Conservation (phyloP, 2,888 invertebrate genomes). For the Andrena trimmerana region DNA sequence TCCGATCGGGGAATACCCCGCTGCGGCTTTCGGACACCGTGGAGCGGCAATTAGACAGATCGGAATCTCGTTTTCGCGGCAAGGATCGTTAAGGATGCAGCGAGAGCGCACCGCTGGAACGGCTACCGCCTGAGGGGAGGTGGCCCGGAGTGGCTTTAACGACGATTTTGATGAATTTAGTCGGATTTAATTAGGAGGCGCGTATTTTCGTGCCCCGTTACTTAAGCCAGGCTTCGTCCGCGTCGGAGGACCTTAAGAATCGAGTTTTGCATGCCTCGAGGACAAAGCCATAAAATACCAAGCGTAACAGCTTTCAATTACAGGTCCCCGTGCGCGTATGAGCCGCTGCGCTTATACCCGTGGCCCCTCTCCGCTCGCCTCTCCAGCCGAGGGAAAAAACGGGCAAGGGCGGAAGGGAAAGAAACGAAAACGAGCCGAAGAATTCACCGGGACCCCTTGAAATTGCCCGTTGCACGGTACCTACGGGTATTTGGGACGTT, state of each 20-base stretch:
- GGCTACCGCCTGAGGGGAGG: constrained; percentile 52
- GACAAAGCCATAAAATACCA: constrained; percentile 82
- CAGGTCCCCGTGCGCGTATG: constrained; percentile 75
- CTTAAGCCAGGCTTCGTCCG: constrained; percentile 57
- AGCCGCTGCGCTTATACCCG: constrained; percentile 51
- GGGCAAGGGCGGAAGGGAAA: constrained; percentile 14
- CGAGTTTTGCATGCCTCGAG: constrained; percentile 81
- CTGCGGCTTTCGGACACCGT: constrained; percentile 58
- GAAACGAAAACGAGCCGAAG: constrained; percentile 49
- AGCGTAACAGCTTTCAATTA: constrained; percentile 84
- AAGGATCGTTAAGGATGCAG: constrained; percentile 65
- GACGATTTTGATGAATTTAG: constrained; percentile 81
- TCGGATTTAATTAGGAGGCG: constrained; percentile 80
- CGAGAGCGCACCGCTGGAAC: constrained; percentile 4
- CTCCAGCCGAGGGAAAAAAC: constrained; percentile 35
- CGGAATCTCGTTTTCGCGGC: constrained; percentile 73
- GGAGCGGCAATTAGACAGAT: constrained; percentile 73
- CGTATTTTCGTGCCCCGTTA: constrained; percentile 77
- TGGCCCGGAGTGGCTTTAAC: constrained; percentile 66
- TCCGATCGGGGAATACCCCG: constrained; percentile 58
- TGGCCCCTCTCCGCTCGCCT: constrained; percentile 23
- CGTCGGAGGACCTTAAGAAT: constrained; percentile 75
- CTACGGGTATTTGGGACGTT: constrained; percentile 20
- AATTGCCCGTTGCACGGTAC: constrained; percentile 47
- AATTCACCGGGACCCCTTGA: constrained; percentile 58